Evolutionary conservation across 1,140 invertebrate species (phyloP).

Genomic region (Lithobius niger): DNA sequence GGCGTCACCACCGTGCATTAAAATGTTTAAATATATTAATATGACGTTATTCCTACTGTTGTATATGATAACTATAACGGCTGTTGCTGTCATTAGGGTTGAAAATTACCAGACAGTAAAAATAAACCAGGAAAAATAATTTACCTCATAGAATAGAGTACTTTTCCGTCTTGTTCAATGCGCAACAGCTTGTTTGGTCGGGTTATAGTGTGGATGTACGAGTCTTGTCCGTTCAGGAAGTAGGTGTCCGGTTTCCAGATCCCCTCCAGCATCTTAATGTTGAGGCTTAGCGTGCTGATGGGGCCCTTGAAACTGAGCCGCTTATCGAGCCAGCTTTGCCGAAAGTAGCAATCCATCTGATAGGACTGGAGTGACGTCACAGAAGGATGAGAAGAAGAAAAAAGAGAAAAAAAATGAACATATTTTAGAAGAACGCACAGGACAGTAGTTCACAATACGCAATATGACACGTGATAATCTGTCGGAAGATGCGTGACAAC

Average conservation of each 20-base stretch:
- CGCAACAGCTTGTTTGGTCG: constrained; percentile 48
- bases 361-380: no score
- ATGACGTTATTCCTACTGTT: no score
- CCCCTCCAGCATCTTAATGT: constrained; percentile 23
- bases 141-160: constrained; percentile 48
- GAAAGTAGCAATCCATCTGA: constrained; percentile 48
- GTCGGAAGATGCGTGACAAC: not conserved
- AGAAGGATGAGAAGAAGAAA: no score
- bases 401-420: not conserved
- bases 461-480: not conserved
- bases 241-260: constrained; percentile 52
- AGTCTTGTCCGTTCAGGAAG: constrained; percentile 46
- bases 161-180: constrained; percentile 40
- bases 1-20: no score
- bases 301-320: constrained; percentile 32
- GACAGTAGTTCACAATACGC: not conserved
- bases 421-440: not conserved
- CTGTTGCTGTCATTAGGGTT: no score
- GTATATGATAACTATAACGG: no score
- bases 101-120: no score
- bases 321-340: constrained; percentile 44
- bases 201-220: constrained; percentile 47
- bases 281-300: constrained; percentile 15
- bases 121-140: no score
- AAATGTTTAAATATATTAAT: no score